Evolutionary conservation across 2,888 invertebrate genomes (phyloP).

Genomic region (Glomeris marginata): DNA sequence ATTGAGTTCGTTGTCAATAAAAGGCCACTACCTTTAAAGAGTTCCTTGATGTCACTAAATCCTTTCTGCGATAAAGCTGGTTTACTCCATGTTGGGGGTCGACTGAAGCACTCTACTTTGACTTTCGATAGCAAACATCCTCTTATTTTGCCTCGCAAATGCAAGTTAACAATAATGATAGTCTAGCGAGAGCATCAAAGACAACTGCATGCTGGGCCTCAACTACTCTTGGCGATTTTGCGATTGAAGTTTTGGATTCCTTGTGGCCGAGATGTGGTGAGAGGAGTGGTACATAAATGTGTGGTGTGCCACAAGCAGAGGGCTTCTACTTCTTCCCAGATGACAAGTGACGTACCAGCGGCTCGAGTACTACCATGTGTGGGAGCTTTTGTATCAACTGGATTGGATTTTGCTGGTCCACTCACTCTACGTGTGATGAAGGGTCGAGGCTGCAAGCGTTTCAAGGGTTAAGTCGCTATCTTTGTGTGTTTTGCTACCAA

Average conservation of each 20-base stretch:
- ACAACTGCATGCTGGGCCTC: not conserved
- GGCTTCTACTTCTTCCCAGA: slow-evolving; percentile 17
- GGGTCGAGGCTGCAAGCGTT: slow-evolving; percentile 18
- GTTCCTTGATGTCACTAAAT: no score
- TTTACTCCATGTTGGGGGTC: no score
- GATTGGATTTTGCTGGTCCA: slow-evolving; percentile 26
- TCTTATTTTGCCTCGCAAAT: no score
- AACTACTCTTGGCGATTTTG: slow-evolving; percentile 2
- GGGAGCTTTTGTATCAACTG: slow-evolving; percentile 23
- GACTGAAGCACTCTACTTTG: no score
- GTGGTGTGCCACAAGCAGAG: slow-evolving; percentile 21
- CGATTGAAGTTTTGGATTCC: slow-evolving; percentile 23
- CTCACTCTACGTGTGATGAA: slow-evolving; percentile 19
- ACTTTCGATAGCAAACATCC: no score
- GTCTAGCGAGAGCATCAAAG: not conserved
- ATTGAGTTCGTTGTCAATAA: no score
- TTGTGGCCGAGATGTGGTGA: slow-evolving; percentile 18
- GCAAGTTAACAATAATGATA: no score
- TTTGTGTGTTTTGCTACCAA: slow-evolving; percentile 24
- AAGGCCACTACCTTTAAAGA: no score
- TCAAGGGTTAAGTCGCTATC: slow-evolving; percentile 23
- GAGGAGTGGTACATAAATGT: slow-evolving; percentile 20
- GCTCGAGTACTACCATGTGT: slow-evolving; percentile 20
- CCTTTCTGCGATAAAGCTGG: no score
- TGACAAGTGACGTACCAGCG: slow-evolving; percentile 25